Conservation (phyloP, 2,113 vertebrate species). For the Hemichromis elongatus region DNA sequence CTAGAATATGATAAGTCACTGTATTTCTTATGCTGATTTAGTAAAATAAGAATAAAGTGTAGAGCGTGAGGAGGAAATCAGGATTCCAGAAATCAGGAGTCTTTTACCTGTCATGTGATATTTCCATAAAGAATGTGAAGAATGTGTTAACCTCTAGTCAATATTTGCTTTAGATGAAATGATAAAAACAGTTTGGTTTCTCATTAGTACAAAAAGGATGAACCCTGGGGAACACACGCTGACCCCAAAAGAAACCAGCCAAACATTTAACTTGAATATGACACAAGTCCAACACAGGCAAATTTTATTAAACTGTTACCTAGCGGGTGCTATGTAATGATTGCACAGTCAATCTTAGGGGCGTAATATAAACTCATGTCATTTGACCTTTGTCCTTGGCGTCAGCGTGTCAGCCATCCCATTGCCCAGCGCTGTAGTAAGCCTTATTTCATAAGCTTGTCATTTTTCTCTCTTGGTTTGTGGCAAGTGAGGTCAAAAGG, state of each 20-base stretch:
- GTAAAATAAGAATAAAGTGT: not conserved
- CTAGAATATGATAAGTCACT: not conserved
- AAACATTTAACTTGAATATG: not conserved
- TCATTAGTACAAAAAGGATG: not conserved
- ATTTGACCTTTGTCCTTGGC: constrained; percentile 16
- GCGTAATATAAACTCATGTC: not conserved
- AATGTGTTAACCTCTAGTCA: constrained; percentile 32
- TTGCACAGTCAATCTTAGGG: not conserved
- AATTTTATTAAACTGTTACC: not conserved
- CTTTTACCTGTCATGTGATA: constrained; percentile 1
- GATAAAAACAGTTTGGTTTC: constrained; percentile 11
- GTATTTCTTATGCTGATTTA: not conserved
- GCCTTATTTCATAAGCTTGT: not conserved
- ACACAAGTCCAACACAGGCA: not conserved
- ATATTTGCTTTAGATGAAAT: constrained; percentile 47
- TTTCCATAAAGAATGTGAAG: constrained; percentile 25
- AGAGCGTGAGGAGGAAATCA: not conserved
- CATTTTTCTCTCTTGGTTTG: constrained; percentile 5
- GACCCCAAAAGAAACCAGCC: not conserved
- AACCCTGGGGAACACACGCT: not conserved
- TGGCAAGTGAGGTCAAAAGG: constrained; percentile 14
- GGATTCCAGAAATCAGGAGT: not conserved
- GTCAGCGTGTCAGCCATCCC: not conserved
- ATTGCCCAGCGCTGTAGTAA: not conserved
- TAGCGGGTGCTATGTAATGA: not conserved